Conservation (phyloP, 2,797 vertebrate genomes). For the Syngnathus rostellatus region DNA sequence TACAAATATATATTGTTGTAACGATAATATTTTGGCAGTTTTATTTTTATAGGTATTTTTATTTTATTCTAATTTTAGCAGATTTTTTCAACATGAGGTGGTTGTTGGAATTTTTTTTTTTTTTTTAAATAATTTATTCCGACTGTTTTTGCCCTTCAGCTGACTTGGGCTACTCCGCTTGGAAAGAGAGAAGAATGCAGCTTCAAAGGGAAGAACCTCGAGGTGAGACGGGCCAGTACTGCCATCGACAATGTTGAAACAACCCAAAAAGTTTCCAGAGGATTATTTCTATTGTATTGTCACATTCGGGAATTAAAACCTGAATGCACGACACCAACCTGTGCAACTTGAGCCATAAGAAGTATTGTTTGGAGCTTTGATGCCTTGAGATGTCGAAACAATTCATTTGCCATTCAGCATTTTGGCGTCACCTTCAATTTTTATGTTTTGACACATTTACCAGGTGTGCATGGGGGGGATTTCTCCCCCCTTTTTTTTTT, state of each 20-base stretch:
- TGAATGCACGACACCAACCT: no score
- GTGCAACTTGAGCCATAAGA: no score
- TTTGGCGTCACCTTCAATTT: not conserved
- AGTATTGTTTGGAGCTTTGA: no score
- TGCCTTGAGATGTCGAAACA: no score
- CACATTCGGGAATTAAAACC: no score
- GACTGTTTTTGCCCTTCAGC: conserved; percentile 57
- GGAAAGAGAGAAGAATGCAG: conserved; percentile 83
- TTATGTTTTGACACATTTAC: not conserved
- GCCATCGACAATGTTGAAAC: no score
- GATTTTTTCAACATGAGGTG: not conserved
- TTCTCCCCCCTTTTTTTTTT: not conserved
- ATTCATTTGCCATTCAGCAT: no score
- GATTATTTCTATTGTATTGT: no score
- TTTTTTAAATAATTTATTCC: conserved; percentile 19
- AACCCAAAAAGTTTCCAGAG: no score
- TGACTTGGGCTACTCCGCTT: conserved; percentile 78
- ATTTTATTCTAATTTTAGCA: not conserved
- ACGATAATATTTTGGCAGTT: not conserved
- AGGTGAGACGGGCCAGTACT: conserved; percentile 61
- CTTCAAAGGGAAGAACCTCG: conserved; percentile 88
- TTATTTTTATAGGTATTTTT: not conserved
- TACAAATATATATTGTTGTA: not conserved
- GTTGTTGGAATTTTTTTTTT: not conserved
- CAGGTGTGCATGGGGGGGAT: not conserved